Conservation (phyloP, 2,113 vertebrate genomes). For the Taurulus bubalis region DNA sequence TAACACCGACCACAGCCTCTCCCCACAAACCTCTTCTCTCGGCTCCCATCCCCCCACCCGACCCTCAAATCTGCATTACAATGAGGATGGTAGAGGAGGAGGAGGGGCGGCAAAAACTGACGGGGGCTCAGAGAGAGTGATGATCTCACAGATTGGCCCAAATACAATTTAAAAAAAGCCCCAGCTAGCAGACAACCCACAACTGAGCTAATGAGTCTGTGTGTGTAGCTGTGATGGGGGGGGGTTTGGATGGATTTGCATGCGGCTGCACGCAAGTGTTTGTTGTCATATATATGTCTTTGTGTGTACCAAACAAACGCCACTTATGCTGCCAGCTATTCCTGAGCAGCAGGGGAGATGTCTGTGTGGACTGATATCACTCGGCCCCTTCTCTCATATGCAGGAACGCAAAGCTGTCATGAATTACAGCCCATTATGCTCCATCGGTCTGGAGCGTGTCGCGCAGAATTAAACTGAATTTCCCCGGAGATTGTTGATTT, state of each 20-base stretch:
- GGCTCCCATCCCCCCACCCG: conserved; percentile 63
- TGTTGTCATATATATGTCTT: conserved; percentile 49
- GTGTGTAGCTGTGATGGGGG: neutral
- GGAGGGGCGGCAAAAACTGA: conserved; percentile 1
- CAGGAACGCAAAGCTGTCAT: conserved; percentile 30
- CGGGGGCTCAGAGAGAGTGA: conserved; percentile 58
- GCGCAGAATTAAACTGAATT: conserved; percentile 9
- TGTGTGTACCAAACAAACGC: conserved; percentile 59
- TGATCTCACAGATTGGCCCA: conserved; percentile 59
- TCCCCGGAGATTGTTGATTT: conserved; percentile 9
- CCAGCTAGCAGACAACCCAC: conserved; percentile 37
- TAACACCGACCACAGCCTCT: conserved; percentile 70
- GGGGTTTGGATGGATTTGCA: conserved; percentile 47
- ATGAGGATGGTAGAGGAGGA: conserved; percentile 59
- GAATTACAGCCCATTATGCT: conserved; percentile 26
- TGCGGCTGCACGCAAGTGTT: conserved; percentile 52
- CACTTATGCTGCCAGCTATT: conserved; percentile 29
- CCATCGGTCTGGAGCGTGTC: conserved; percentile 33
- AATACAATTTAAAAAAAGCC: conserved; percentile 13
- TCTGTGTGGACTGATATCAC: neutral
- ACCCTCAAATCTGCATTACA: conserved; percentile 78
- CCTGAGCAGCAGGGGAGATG: conserved; percentile 29
- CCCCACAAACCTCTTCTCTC: conserved; percentile 36
- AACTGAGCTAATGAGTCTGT: conserved; percentile 44
- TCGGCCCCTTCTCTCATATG: conserved; percentile 1